Base-by-base conservation (phyloP, 1,140 invertebrate species). In the Heliconius hermathena region DNA sequence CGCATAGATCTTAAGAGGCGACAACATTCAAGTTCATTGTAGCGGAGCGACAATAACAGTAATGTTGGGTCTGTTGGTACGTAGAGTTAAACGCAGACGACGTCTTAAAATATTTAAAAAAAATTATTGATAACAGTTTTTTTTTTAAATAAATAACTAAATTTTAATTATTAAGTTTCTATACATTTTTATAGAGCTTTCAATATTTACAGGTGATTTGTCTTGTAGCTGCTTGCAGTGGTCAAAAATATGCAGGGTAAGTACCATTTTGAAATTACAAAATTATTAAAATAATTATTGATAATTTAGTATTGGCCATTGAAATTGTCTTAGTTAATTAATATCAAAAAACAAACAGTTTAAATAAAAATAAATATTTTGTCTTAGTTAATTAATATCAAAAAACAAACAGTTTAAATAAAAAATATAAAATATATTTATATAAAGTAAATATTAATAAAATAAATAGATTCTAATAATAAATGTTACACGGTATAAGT, bases 11-110 rank as follows among this genome's bases (percentile, higher is more conserved):
- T 86, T 83, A 85, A n/a, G 82, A 84, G 77, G 85, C 84, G 87
- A 81, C 86, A 91, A 70, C 92, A 93, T 89, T 92, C 87, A 87
- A 82, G 83, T 89, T 81, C 84, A 87, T 85, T 84, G 60, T 66
- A 88, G 82, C 82, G 80, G 85, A 82, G 81, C 82, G 84, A 87
- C 84, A 84, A 82, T 81, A 85, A 88, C 86, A 83, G 82, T 87
- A 89, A 93, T 93, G 92, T 88, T 90, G 78, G 83, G 79, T 71
- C 83, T 92, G 74, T 82, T 90, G 87, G 91, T 92, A 84, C 83
- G 89, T 90, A 74, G 8, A 41, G 22, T 60, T 54, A 16, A 18
- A 54, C 20, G 18, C 18, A 60, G 26, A 22, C 22, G 13, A 16
- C 60, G 9, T 33, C 8, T 76, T 76, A 76, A 16, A 66, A 76